These are phyloP conservation scores for Phaonia tiefii DNA, from an alignment of 2,888 invertebrate genomes.

Conservation along the genomic window DNA sequence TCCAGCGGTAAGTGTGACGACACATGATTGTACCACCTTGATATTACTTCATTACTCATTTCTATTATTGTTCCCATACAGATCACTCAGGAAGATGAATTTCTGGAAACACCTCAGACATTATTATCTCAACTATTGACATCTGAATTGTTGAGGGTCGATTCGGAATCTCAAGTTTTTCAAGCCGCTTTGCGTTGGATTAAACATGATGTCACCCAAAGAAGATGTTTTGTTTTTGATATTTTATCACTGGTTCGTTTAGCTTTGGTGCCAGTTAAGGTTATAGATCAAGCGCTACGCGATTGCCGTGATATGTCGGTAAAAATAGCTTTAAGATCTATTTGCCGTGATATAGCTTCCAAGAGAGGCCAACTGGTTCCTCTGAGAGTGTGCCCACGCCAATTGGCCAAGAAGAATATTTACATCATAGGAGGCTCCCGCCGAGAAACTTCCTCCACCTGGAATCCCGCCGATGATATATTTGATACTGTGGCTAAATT, in stretches of 20 bases:
- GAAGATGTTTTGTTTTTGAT: slow-evolving; percentile 92
- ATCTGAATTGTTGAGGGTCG: slow-evolving; percentile 93
- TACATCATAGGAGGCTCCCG: slow-evolving; percentile 94
- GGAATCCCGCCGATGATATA: slow-evolving; percentile 91
- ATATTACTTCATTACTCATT: neutral
- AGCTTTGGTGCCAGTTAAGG: slow-evolving; percentile 89
- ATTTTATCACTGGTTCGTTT: slow-evolving; percentile 90
- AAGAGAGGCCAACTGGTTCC: slow-evolving; percentile 90
- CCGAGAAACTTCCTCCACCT: slow-evolving; percentile 87
- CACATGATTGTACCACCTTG: too few species aligned
- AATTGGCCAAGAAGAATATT: slow-evolving; percentile 92
- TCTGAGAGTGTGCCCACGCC: slow-evolving; percentile 88
- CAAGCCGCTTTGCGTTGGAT: slow-evolving; percentile 94
- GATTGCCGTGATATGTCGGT: slow-evolving; percentile 91
- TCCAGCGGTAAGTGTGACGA: slow-evolving; percentile 84
- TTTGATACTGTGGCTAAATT: slow-evolving; percentile 92
- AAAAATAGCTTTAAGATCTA: slow-evolving; percentile 89
- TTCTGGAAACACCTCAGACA: slow-evolving; percentile 90
- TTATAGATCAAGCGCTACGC: slow-evolving; percentile 88
- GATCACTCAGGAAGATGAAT: slow-evolving; percentile 89
- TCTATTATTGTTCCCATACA: slow-evolving; percentile 54
- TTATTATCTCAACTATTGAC: slow-evolving; percentile 88
- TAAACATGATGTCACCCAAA: slow-evolving; percentile 87
- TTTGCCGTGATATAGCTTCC: slow-evolving; percentile 88
- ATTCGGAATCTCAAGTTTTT: slow-evolving; percentile 94